phyloP scores from a whole-genome alignment of 2,888 invertebrate genomes.

The Diplolepis rosae region DNA sequence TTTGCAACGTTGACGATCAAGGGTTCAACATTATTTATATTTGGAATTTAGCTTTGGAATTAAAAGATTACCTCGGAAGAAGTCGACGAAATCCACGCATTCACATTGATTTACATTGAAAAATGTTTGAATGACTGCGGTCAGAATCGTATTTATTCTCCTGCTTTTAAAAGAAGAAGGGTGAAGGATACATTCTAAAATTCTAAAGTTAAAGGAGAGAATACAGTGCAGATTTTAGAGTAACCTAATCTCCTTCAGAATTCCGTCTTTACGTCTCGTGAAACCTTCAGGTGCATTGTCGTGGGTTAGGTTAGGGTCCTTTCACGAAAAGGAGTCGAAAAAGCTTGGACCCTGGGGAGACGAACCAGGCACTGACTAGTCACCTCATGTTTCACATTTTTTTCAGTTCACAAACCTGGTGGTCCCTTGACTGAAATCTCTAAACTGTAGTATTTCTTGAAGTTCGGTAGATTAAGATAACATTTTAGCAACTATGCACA shows the following conservation, averaged over 20 bases:
- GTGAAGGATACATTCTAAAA: neutral
- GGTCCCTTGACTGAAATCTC: neutral
- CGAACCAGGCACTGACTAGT: neutral
- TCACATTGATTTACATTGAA: neutral
- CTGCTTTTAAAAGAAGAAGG: neutral
- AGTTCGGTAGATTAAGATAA: neutral
- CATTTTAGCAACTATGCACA: no score
- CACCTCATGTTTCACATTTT: neutral
- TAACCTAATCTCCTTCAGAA: slow-evolving; percentile 54
- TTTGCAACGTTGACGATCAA: no score
- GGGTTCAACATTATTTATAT: no score
- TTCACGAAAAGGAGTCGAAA: neutral
- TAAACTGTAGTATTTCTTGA: neutral
- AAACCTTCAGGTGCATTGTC: neutral
- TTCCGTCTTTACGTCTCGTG: slow-evolving; percentile 29
- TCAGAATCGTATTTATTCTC: neutral
- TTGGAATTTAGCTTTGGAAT: no score
- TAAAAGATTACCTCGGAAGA: no score
- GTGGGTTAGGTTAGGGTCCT: neutral
- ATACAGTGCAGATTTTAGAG: slow-evolving; percentile 35
- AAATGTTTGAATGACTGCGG: neutral
- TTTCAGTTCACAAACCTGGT: neutral
- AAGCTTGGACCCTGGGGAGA: neutral
- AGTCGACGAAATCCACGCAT: neutral
- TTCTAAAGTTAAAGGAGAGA: slow-evolving; percentile 19